These are phyloP conservation scores for Lepidothrix coronata DNA, from an alignment of 2,113 vertebrate genomes.

Conservation along the genomic window DNA sequence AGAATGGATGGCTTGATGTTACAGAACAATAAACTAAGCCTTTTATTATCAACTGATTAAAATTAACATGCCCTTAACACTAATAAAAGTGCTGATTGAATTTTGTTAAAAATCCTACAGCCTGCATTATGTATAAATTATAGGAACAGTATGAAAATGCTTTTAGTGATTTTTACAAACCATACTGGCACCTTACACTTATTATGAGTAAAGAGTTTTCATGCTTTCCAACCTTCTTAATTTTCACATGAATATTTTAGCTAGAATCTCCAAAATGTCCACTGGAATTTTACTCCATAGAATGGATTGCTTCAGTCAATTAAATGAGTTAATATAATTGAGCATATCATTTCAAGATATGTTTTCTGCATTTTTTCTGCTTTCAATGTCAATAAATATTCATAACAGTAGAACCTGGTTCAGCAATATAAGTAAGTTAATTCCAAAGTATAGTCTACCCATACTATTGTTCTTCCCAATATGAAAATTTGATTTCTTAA, in stretches of 20 bases:
- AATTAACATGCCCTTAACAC: background rate
- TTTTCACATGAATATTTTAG: background rate
- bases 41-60: slow-evolving; percentile 57
- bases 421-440: background rate
- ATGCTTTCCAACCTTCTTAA: background rate
- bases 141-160: background rate
- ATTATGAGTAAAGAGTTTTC: background rate
- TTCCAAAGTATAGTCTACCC: background rate
- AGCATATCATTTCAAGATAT: background rate
- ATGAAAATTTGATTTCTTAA: background rate
- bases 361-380: background rate
- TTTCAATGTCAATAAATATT: background rate
- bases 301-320: background rate
- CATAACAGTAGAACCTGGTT: background rate
- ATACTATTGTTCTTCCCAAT: background rate
- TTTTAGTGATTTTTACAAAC: background rate
- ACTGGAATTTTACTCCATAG: background rate
- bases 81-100: background rate
- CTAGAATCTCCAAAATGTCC: background rate
- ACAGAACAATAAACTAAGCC: slow-evolving; percentile 6
- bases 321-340: background rate
- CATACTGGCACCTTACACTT: background rate
- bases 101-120: slow-evolving; percentile 3
- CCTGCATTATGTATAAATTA: background rate
- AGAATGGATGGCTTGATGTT: slow-evolving; percentile 11